These are phyloP conservation scores for Montipora cactus DNA, from an alignment of 64 coral and sea anemone species.

Conservation along the genomic window DNA sequence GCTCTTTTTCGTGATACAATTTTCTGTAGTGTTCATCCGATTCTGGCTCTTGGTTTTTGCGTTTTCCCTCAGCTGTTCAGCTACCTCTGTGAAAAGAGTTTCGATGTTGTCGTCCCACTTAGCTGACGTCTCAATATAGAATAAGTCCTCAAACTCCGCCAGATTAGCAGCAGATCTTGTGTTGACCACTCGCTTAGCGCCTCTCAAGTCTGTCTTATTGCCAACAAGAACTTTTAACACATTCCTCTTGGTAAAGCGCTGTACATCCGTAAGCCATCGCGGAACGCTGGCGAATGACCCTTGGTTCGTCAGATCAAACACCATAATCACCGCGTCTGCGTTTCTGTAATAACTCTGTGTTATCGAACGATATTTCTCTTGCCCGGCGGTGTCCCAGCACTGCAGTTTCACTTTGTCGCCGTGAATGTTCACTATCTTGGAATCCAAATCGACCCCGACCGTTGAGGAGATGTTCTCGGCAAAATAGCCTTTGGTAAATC, in stretches of 20 bases:
- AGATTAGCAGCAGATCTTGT: conserved; percentile 92
- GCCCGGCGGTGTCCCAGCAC: conserved; percentile 98
- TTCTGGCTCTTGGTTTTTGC: conserved; percentile 69
- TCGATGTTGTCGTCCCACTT: conserved; percentile 98
- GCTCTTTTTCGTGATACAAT: conserved; percentile 47
- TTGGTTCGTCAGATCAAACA: conserved; percentile 97
- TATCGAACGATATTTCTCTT: conserved; percentile 90
- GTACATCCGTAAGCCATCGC: conserved; percentile 92
- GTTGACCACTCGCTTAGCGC: conserved; percentile 80
- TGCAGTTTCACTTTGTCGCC: conserved; percentile 97
- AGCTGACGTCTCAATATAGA: conserved; percentile 96
- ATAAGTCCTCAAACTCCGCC: conserved; percentile 97
- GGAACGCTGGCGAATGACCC: conserved; percentile 96
- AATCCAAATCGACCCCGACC: conserved; percentile 93
- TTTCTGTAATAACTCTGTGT: conserved; percentile 97
- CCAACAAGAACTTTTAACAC: conserved; percentile 92
- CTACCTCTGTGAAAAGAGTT: conserved; percentile 85
- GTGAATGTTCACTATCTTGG: conserved; percentile 83
- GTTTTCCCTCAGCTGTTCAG: conserved; percentile 93
- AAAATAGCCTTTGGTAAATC: conserved; percentile 98
- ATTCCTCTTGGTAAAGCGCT: conserved; percentile 83
- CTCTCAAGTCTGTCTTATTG: conserved; percentile 98
- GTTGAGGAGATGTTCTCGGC: conserved; percentile 90
- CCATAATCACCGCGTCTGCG: conserved; percentile 96
- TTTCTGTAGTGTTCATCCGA: conserved; percentile 34